Base-by-base conservation (phyloP, 1,140 invertebrate genomes). In the Heterodera carotae region DNA sequence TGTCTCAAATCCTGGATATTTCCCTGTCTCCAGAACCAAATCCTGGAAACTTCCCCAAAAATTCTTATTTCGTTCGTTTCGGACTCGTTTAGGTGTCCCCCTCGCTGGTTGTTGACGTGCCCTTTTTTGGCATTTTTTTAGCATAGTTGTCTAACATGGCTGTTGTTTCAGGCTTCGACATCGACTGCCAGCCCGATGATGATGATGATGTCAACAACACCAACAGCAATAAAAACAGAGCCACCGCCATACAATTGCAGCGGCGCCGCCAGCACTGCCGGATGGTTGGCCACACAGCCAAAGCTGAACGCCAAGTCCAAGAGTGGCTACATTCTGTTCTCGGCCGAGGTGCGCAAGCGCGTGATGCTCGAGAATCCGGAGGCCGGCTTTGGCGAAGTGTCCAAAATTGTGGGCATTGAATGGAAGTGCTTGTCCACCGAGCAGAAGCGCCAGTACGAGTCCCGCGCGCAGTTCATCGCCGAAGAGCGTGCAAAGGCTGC, bases 251-350 rank as follows among this genome's bases (percentile, higher is more conserved):
- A n/a, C n/a, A n/a, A n/a, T n/a, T n/a, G n/a, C n/a, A n/a, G n/a
- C n/a, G n/a, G n/a, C n/a, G n/a, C n/a, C n/a, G n/a, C n/a, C n/a
- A n/a, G n/a, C n/a, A n/a, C n/a, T n/a, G n/a, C n/a, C n/a, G n/a
- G n/a, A 29, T 85, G 86, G 85, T 77, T 85, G 15, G 78, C 85
- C 25, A 25, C 62, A 34, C 80, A 87, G 69, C 85, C 88, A 27
- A 85, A 85, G 67, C 81, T 88, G 80, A 90, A 90, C 92, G 86
- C 90, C 90, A 85, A 82, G 36, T 82, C 81, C 81, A 93, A 93
- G 89, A 95, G 95, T 84, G 96, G 96, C 15, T 99, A 99, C 89
- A 98, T 99, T 86, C 91, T 99, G 33, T 99, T 97, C 90, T 97
- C 97, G 22, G 93, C 95, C 88, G 97, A 99, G 90, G 92, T 97